phyloP scores from a whole-genome alignment of 2,113 vertebrate species.

The Cairina moschata region DNA sequence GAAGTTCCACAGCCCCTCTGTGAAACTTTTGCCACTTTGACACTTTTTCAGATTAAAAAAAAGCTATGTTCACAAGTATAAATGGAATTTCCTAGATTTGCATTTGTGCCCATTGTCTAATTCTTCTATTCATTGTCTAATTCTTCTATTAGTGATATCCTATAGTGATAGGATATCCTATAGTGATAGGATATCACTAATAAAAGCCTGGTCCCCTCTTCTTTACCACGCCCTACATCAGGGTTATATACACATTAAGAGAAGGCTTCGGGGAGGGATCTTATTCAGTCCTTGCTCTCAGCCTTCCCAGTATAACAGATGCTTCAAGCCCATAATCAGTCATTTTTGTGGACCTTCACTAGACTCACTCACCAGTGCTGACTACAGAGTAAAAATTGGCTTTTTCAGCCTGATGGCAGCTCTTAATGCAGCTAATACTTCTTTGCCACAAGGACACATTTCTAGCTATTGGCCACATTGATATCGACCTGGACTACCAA shows the following conservation, averaged over 20 bases:
- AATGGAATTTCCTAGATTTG: neutral
- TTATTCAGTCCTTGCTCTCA: neutral
- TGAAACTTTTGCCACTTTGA: neutral
- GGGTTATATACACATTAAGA: neutral
- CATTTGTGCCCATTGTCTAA: neutral
- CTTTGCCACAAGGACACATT: neutral
- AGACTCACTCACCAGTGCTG: neutral
- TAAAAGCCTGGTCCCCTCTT: neutral
- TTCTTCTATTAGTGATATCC: too few relatives aligned
- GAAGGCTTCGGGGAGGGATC: too few relatives aligned
- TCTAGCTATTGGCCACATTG: neutral
- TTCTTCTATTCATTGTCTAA: neutral
- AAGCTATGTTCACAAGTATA: neutral
- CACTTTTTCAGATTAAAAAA: neutral
- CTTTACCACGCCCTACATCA: fast-evolving
- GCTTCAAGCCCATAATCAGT: neutral
- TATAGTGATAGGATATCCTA: too few relatives aligned
- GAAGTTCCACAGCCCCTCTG: neutral
- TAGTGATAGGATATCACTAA: neutral
- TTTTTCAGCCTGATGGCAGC: neutral
- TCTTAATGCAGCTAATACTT: neutral
- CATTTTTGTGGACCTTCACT: neutral
- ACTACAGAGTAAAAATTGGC: neutral
- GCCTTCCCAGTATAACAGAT: neutral
- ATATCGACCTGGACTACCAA: neutral